Percentiles rank a stretch among this genome's conserved stretches.
These are phyloP conservation scores for Arion vulgaris DNA, from an alignment of 1,140 invertebrate species.

Conservation along the genomic window DNA sequence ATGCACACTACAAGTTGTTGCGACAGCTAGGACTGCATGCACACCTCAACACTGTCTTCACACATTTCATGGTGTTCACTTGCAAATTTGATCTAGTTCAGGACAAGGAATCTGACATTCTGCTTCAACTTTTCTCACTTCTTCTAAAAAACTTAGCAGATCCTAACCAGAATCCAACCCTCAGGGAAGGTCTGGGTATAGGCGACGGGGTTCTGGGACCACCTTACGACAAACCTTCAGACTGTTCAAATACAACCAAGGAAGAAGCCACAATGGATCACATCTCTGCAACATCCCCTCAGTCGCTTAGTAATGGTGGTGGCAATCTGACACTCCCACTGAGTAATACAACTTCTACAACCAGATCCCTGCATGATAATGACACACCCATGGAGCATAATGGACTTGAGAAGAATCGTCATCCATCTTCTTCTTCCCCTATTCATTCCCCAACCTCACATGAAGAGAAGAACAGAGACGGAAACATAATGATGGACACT, in stretches of 20 bases:
- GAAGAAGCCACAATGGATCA: background rate
- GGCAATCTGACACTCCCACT: constrained; percentile 16
- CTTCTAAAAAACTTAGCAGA: constrained; percentile 63
- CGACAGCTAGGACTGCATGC: constrained; percentile 89
- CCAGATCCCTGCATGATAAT: background rate
- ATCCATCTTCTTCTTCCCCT: background rate
- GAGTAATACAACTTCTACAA: constrained; percentile 24
- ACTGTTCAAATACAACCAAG: background rate
- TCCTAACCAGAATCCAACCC: constrained; percentile 57
- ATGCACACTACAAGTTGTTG: constrained; percentile 96
- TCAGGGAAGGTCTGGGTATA: constrained; percentile 31
- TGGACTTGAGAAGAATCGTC: constrained; percentile 8
- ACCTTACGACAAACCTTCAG: background rate
- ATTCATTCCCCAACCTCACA: background rate
- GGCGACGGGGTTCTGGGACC: constrained; percentile 9
- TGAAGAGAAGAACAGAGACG: background rate
- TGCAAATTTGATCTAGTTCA: constrained; percentile 87
- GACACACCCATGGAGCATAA: constrained; percentile 4
- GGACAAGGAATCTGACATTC: constrained; percentile 94
- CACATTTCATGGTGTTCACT: constrained; percentile 92
- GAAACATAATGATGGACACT: background rate
- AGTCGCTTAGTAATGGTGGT: constrained; percentile 28
- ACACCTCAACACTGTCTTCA: constrained; percentile 96
- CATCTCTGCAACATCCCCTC: background rate
- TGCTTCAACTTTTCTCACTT: constrained; percentile 76